Percentiles rank a stretch among this genome's conserved stretches.
phyloP scores from a whole-genome alignment of 1,140 invertebrate genomes.

The Drosophila kanapiae region DNA sequence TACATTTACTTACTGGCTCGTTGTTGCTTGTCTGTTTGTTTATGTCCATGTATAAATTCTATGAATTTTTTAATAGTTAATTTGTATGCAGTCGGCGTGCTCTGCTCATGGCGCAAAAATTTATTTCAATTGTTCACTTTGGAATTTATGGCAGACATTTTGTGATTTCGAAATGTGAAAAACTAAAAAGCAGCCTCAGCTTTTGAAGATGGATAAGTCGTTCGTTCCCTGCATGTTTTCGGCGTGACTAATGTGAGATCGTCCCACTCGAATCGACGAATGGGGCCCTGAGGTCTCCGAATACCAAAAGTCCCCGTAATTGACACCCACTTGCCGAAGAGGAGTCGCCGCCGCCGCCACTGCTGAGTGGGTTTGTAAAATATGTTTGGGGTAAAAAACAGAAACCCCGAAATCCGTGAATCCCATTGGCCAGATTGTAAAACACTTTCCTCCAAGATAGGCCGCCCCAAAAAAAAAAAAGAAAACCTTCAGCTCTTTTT shows the following conservation, averaged over 20 bases:
- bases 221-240: conserved; percentile 37
- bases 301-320: conserved; percentile 59
- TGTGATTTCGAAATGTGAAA: conserved; percentile 79
- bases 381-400: conserved; percentile 4
- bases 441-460: conserved; percentile 71
- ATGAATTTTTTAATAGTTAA: conserved; percentile 84
- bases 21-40: conserved; percentile 30
- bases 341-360: neutral
- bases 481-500: conserved; percentile 34
- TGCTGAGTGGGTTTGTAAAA: conserved; percentile 24
- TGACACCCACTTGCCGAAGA: conserved; percentile 73
- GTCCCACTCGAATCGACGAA: conserved; percentile 45
- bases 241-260: conserved; percentile 73
- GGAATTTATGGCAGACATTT: conserved; percentile 83
- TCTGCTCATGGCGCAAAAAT: conserved; percentile 81
- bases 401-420: conserved; percentile 35
- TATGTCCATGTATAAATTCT: conserved; percentile 75
- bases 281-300: conserved; percentile 40
- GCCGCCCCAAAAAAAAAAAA: conserved; percentile 33
- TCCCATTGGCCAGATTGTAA: conserved; percentile 65
- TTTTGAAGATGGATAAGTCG: conserved; percentile 43
- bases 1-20: conserved; percentile 22
- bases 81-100: conserved; percentile 80
- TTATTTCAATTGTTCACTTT: conserved; percentile 84
- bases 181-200: conserved; percentile 50